A percentile compares a stretch with the other conserved stretches of the same genome.
These are phyloP conservation scores for Drosophila micromelanica DNA, from an alignment of 1,140 invertebrate genomes.

Conservation along the genomic window DNA sequence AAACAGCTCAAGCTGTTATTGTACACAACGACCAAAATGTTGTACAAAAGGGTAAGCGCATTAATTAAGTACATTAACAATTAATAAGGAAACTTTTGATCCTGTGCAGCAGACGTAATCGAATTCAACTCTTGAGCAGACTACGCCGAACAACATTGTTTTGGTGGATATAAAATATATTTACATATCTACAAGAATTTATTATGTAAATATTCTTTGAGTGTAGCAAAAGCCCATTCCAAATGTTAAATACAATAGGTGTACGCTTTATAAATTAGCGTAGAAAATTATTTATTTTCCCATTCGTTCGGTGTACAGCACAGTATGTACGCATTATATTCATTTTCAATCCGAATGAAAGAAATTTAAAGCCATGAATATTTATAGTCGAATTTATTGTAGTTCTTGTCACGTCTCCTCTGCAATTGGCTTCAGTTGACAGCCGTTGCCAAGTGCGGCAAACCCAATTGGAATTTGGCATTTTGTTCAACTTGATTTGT, in stretches of 20 bases:
- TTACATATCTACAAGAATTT: not conserved
- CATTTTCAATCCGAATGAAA: slow-evolving; percentile 14
- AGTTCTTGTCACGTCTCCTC: slow-evolving; percentile 32
- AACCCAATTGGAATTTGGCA: slow-evolving; percentile 31
- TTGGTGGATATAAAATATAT: not conserved
- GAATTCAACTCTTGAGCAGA: not conserved
- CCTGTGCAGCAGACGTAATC: not conserved
- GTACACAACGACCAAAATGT: slow-evolving; percentile 6
- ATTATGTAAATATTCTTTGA: no score
- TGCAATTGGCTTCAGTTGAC: slow-evolving; percentile 20
- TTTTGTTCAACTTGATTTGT: slow-evolving; percentile 9
- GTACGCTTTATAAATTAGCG: not conserved
- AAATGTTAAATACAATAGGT: no score
- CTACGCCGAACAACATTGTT: not conserved
- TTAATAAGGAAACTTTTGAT: not conserved
- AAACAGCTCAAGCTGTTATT: slow-evolving; percentile 1
- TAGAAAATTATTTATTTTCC: not conserved
- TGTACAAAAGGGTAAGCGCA: slow-evolving; percentile 13
- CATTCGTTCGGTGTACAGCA: not conserved
- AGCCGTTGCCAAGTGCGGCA: slow-evolving; percentile 24
- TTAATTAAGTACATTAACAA: slow-evolving; percentile 13
- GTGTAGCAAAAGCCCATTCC: no score
- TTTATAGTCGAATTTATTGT: slow-evolving; percentile 26
- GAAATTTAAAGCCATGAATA: slow-evolving; percentile 29
- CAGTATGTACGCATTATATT: not conserved